These are phyloP conservation scores for Tolypeutes matacus DNA, from an alignment of 2,797 vertebrate genomes.

Conservation along the genomic window DNA sequence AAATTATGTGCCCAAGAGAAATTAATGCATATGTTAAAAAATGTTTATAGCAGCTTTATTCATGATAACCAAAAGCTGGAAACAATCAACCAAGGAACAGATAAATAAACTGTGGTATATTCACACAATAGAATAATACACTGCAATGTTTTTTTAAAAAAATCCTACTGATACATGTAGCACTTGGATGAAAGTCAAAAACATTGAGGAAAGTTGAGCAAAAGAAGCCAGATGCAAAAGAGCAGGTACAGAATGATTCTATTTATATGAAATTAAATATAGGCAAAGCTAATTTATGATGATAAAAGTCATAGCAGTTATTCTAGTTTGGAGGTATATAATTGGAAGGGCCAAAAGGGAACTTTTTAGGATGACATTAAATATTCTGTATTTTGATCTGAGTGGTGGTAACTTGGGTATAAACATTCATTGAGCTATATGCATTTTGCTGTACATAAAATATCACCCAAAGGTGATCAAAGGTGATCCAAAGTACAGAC, in stretches of 20 bases:
- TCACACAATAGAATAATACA: background rate
- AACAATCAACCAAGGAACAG: background rate
- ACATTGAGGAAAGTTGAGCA: background rate
- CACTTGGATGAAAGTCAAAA: conserved; percentile 12
- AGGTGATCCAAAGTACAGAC: conserved; percentile 34
- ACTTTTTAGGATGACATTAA: conserved; percentile 17
- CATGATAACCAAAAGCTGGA: conserved; percentile 1
- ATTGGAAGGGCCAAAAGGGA: background rate
- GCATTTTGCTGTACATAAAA: conserved; percentile 24
- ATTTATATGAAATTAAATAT: conserved; percentile 6
- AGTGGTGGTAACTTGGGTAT: background rate
- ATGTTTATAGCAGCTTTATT: conserved; percentile 62
- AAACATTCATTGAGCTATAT: conserved; percentile 43
- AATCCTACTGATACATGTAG: background rate
- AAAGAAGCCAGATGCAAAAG: conserved; percentile 28
- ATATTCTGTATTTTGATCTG: conserved; percentile 36
- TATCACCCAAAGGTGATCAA: background rate
- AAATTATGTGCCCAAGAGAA: background rate
- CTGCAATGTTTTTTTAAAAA: conserved; percentile 5
- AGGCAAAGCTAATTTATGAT: conserved; percentile 44
- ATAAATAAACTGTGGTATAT: conserved; percentile 2
- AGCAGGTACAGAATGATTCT: background rate
- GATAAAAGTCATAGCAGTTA: conserved; percentile 5
- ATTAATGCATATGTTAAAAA: background rate
- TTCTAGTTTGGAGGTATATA: background rate